Evolutionary conservation across 2,797 vertebrate genomes (phyloP).

Genomic region (Simalia tracyae): DNA sequence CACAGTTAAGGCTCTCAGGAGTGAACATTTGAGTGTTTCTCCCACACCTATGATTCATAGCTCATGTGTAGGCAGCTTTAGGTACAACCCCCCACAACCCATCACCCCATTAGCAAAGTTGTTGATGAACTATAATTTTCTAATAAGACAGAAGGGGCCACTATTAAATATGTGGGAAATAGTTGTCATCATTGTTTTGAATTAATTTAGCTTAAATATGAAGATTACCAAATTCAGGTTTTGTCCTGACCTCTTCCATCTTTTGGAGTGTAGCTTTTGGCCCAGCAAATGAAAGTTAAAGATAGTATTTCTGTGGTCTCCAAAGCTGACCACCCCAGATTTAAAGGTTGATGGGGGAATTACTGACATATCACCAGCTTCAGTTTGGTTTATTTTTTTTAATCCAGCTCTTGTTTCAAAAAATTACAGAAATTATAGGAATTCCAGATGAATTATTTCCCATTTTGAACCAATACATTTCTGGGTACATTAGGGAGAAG

Average conservation of each 20-base stretch:
- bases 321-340: background rate
- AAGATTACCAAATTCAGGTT: background rate
- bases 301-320: background rate
- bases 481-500: background rate
- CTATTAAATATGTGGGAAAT: background rate
- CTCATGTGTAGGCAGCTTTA: background rate
- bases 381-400: background rate
- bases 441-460: background rate
- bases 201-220: background rate
- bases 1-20: background rate
- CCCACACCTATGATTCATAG: background rate
- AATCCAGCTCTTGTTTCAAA: background rate
- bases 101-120: background rate
- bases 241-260: background rate
- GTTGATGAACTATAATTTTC: background rate
- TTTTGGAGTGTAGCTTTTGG: background rate
- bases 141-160: background rate
- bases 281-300: background rate
- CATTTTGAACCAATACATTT: background rate
- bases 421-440: background rate
- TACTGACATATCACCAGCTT: background rate
- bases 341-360: background rate
- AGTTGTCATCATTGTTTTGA: background rate
- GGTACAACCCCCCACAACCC: background rate
- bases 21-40: background rate